Evolutionary conservation across 2,888 invertebrate species (phyloP).

Genomic region (Dromius quadrimaculatus): DNA sequence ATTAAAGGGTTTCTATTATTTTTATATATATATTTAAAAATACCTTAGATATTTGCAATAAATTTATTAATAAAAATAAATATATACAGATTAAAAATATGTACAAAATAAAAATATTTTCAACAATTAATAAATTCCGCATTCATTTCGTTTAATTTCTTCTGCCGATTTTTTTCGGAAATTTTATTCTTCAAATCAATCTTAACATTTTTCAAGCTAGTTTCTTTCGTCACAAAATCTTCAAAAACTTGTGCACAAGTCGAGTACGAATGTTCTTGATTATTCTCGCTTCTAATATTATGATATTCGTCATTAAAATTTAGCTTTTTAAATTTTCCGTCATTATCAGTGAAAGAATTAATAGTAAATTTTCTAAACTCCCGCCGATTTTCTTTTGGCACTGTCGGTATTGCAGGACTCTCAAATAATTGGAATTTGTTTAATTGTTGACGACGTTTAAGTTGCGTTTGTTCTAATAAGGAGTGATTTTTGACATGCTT

Average conservation of each 20-base stretch:
- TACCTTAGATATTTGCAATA: too few species aligned
- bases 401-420: neutral
- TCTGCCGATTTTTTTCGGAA: conserved; percentile 60
- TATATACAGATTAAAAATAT: too few species aligned
- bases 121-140: too few species aligned
- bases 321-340: conserved; percentile 29
- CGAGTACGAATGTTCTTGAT: conserved; percentile 26
- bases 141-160: conserved; percentile 16
- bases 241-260: conserved; percentile 40
- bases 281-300: neutral
- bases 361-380: conserved; percentile 31
- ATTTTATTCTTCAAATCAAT: conserved; percentile 66
- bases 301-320: conserved; percentile 10
- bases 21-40: too few species aligned
- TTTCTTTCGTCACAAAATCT: conserved; percentile 30
- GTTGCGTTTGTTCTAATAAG: conserved; percentile 63
- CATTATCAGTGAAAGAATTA: neutral
- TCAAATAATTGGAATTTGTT: neutral
- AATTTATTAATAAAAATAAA: too few species aligned
- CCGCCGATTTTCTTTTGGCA: neutral
- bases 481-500: conserved; percentile 92
- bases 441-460: conserved; percentile 58
- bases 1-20: too few species aligned
- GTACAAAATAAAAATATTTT: too few species aligned
- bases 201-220: conserved; percentile 57